phyloP scores from a whole-genome alignment of 2,113 vertebrate species.

The Gadus macrocephalus region DNA sequence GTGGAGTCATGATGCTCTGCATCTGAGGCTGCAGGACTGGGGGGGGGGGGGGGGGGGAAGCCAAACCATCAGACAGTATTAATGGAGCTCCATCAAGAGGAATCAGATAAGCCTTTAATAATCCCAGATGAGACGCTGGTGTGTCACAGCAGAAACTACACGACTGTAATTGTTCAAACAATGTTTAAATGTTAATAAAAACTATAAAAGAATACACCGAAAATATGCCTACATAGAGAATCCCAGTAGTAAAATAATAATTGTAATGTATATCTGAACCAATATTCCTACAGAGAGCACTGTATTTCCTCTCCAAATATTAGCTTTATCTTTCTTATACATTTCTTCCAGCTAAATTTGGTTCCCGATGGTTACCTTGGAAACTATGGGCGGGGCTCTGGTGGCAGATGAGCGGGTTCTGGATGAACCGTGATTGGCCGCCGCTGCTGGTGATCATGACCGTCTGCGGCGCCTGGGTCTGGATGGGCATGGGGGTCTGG shows the following conservation, averaged over 20 bases:
- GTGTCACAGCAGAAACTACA: no score
- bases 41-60: constrained; percentile 18
- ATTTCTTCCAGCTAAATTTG: not conserved
- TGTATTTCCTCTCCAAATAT: no score
- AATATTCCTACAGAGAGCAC: no score
- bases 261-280: no score
- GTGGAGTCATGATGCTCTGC: constrained; percentile 90
- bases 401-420: constrained; percentile 91
- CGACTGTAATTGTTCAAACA: not conserved
- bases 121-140: not conserved
- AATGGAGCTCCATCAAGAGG: no score
- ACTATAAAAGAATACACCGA: no score
- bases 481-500: constrained; percentile 72
- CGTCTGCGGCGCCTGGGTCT: constrained; percentile 72
- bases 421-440: constrained; percentile 86
- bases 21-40: constrained; percentile 93
- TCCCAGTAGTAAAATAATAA: no score
- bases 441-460: constrained; percentile 88
- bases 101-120: no score
- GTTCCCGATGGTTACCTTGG: constrained; percentile 76
- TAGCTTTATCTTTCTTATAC: no score
- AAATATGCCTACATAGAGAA: no score
- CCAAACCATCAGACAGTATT: not conserved
- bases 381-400: constrained; percentile 80
- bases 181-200: not conserved